These are phyloP conservation scores for Sminthopsis crassicaudata DNA, from an alignment of 2,113 vertebrate species.

Conservation along the genomic window DNA sequence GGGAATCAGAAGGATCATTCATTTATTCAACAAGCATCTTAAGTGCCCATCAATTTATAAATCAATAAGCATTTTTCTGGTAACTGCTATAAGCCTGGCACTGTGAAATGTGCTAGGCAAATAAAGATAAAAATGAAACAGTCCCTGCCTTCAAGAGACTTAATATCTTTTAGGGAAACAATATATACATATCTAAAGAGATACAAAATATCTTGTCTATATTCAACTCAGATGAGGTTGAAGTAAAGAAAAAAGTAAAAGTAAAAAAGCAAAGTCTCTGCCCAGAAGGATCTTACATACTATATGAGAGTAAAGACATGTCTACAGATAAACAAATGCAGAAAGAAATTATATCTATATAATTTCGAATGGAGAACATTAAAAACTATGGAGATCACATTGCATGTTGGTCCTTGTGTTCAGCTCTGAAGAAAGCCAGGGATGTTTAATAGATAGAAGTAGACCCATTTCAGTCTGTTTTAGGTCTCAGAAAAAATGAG, in stretches of 20 bases:
- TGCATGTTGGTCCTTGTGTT: background rate
- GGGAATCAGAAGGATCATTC: background rate
- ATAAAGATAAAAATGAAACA: background rate
- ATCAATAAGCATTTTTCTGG: background rate
- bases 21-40: background rate
- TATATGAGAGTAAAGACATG: background rate
- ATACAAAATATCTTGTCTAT: background rate
- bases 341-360: no score
- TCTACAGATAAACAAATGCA: background rate
- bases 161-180: background rate
- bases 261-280: background rate
- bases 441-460: background rate
- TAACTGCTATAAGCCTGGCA: background rate
- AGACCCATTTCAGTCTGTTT: background rate
- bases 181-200: background rate
- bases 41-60: background rate
- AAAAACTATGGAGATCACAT: background rate
- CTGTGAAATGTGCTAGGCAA: background rate
- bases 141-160: background rate
- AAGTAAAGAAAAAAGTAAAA: background rate
- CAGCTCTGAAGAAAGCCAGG: background rate
- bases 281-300: background rate
- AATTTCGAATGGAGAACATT: background rate
- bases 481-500: background rate
- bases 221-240: background rate